phyloP scores from a whole-genome alignment of 1,140 invertebrate genomes.

The Cotesia chilonis region DNA sequence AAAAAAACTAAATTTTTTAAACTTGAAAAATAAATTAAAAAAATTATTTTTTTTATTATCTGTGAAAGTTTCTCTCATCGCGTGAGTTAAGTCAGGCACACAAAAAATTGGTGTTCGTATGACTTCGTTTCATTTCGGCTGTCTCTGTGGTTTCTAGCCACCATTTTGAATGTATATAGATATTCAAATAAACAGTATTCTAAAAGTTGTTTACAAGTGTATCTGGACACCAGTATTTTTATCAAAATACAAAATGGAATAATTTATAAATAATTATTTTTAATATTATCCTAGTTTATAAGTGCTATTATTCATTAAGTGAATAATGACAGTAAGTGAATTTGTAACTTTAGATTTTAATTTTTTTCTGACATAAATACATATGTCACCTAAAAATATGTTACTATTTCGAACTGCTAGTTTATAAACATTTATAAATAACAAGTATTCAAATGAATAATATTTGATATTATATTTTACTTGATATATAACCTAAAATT shows the following conservation, averaged over 20 bases:
- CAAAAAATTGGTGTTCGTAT: background rate
- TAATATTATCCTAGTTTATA: background rate
- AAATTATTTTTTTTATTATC: background rate
- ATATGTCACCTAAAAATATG: background rate
- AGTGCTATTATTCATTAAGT: background rate
- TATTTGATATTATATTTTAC: no score
- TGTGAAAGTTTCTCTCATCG: no score
- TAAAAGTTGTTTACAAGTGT: slow-evolving; percentile 3
- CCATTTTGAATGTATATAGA: background rate
- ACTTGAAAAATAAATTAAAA: slow-evolving; percentile 4
- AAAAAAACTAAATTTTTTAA: background rate
- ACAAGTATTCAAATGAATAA: background rate
- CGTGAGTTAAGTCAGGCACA: background rate
- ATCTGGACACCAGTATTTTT: background rate
- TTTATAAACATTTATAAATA: background rate
- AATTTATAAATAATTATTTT: background rate
- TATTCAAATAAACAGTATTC: background rate
- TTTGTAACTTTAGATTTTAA: background rate
- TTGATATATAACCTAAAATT: no score
- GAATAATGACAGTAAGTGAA: background rate
- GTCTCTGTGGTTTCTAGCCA: background rate
- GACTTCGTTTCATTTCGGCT: background rate
- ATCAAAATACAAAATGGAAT: background rate
- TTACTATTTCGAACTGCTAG: no score
- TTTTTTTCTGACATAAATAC: background rate